Evolutionary conservation across 2,113 vertebrate genomes (phyloP).

Genomic region (Proterorhinus semilunaris): DNA sequence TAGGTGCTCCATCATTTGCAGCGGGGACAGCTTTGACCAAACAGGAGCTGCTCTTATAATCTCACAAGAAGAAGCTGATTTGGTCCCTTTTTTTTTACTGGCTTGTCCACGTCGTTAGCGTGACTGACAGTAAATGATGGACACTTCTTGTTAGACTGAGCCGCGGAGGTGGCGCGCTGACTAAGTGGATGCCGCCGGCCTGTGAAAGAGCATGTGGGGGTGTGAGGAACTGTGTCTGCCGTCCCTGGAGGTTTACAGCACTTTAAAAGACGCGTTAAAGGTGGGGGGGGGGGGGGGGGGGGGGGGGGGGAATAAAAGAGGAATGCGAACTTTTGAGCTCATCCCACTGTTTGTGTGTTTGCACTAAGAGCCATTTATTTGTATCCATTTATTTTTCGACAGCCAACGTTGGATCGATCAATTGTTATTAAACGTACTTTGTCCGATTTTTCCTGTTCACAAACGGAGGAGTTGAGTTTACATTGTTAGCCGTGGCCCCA

Average conservation of each 20-base stretch:
- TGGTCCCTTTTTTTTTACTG: conserved; percentile 14
- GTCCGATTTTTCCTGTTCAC: no score
- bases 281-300: neutral
- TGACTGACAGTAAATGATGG: conserved; percentile 46
- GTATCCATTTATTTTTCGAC: neutral
- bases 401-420: no score
- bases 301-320: neutral
- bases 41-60: neutral
- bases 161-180: conserved; percentile 13
- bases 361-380: neutral
- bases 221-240: conserved; percentile 6
- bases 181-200: conserved; percentile 24
- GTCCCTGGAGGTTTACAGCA: conserved; percentile 22
- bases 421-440: no score
- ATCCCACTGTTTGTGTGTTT: neutral
- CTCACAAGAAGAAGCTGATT: conserved; percentile 2
- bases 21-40: neutral
- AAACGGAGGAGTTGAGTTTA: no score
- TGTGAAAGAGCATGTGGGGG: conserved; percentile 11
- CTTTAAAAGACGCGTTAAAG: conserved; percentile 21
- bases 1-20: neutral
- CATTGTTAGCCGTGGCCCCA: no score
- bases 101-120: conserved; percentile 10
- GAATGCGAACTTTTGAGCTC: conserved; percentile 25
- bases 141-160: conserved; percentile 40